Percentiles rank a stretch among this genome's conserved stretches.
These are phyloP conservation scores for Leptopilina syphax DNA, from an alignment of 2,888 invertebrate species.

Conservation along the genomic window DNA sequence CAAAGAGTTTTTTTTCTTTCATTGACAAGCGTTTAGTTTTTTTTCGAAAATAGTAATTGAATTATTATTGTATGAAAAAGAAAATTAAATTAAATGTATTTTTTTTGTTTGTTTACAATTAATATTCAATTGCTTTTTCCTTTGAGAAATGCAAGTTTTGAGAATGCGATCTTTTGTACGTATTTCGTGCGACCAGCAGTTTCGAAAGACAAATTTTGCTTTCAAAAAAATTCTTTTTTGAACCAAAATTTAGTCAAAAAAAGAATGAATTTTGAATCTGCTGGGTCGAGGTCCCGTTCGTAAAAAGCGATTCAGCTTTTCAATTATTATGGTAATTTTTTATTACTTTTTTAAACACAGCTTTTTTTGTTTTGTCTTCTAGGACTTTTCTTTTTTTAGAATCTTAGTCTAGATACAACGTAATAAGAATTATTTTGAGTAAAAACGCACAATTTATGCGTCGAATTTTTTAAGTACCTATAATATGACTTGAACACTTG, in stretches of 20 bases:
- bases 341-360: not conserved
- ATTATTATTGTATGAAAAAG: not conserved
- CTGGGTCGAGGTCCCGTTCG: constrained; percentile 30
- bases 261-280: constrained; percentile 14
- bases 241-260: constrained; percentile 1
- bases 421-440: constrained; percentile 29
- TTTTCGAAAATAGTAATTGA: constrained; percentile 1
- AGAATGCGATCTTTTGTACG: constrained; percentile 30
- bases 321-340: not conserved
- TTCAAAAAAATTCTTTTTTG: not conserved
- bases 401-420: constrained; percentile 32
- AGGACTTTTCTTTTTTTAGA: constrained; percentile 18
- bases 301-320: constrained; percentile 34
- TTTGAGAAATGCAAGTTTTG: constrained; percentile 25
- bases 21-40: constrained; percentile 9
- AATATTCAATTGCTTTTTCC: constrained; percentile 17
- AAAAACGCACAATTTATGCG: constrained; percentile 14
- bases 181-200: constrained; percentile 35
- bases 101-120: not conserved
- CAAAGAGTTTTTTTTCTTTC: constrained; percentile 1
- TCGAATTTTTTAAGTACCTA: constrained; percentile 14
- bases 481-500: constrained; percentile 53
- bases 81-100: too few species aligned
- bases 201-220: constrained; percentile 21
- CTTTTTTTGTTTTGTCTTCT: constrained; percentile 17